phyloP scores from a whole-genome alignment of 2,888 invertebrate genomes.

The Trissonchulus latispiculum region DNA sequence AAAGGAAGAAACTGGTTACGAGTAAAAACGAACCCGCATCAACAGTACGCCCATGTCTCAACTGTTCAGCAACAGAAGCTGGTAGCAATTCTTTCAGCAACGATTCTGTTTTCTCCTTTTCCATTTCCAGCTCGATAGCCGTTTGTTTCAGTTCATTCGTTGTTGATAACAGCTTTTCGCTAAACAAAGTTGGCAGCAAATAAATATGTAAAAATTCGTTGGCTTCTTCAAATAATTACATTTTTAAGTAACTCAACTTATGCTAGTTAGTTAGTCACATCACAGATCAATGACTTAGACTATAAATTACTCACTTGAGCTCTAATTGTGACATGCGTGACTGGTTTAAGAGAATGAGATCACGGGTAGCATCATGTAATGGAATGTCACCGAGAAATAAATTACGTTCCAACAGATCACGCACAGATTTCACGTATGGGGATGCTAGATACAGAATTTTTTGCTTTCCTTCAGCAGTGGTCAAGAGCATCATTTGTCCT shows the following conservation, averaged over 20 bases:
- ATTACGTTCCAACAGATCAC: constrained; percentile 35
- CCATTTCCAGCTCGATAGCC: constrained; percentile 39
- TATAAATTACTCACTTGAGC: constrained; percentile 32
- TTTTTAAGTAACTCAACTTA: background rate
- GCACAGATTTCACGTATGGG: constrained; percentile 36
- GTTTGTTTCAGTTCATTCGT: constrained; percentile 44
- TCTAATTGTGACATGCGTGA: constrained; percentile 40
- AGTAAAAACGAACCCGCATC: constrained; percentile 39
- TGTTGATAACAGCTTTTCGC: constrained; percentile 46
- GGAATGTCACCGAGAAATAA: constrained; percentile 39
- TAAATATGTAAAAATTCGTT: background rate
- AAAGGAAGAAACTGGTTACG: too few species aligned
- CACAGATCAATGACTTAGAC: background rate
- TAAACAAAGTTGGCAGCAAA: too few species aligned
- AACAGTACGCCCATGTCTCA: constrained; percentile 43
- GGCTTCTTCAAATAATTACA: background rate
- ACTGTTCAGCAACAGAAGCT: constrained; percentile 41
- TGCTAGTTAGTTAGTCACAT: too few species aligned
- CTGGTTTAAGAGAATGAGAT: constrained; percentile 39
- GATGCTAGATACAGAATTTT: constrained; percentile 38
- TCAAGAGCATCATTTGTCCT: constrained; percentile 37
- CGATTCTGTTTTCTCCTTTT: constrained; percentile 44
- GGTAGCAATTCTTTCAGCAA: constrained; percentile 46
- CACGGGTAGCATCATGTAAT: constrained; percentile 38
- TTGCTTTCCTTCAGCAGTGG: constrained; percentile 31